These are phyloP conservation scores for Dunckerocampus dactyliophorus DNA, from an alignment of 2,113 vertebrate species.

Conservation along the genomic window DNA sequence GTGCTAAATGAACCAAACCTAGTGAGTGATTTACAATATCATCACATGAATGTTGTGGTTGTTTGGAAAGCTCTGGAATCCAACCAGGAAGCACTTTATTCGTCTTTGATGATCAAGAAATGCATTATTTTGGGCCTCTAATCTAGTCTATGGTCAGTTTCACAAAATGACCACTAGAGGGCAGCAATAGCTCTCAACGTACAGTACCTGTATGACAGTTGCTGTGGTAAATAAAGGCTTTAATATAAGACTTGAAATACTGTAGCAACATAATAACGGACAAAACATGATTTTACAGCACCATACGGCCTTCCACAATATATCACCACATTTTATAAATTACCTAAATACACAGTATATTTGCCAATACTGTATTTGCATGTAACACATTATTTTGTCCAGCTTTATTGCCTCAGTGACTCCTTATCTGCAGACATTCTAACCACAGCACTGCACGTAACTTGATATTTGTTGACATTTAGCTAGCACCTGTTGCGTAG, in stretches of 20 bases:
- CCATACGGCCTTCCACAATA: too few species aligned
- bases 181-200: constrained; percentile 51
- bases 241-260: not conserved
- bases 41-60: constrained; percentile 18
- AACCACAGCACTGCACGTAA: constrained; percentile 3
- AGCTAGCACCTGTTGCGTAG: constrained; percentile 26
- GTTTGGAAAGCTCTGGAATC: not conserved
- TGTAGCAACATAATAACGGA: too few species aligned
- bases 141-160: constrained; percentile 15
- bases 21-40: constrained; percentile 50
- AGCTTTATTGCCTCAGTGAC: not conserved
- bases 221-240: too few species aligned
- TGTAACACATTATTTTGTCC: not conserved
- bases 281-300: too few species aligned
- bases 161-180: constrained; percentile 49
- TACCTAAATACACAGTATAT: too few species aligned
- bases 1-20: constrained; percentile 47
- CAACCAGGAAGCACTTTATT: not conserved
- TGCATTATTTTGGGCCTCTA: too few species aligned
- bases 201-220: not conserved
- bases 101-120: not conserved
- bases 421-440: constrained; percentile 29
- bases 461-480: constrained; percentile 45
- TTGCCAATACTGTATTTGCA: not conserved
- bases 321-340: not conserved